Evolutionary conservation across 2,888 invertebrate genomes (phyloP), one percentile per base, ranked within the genome.

Genomic region (Drosophila lacicola): DNA sequence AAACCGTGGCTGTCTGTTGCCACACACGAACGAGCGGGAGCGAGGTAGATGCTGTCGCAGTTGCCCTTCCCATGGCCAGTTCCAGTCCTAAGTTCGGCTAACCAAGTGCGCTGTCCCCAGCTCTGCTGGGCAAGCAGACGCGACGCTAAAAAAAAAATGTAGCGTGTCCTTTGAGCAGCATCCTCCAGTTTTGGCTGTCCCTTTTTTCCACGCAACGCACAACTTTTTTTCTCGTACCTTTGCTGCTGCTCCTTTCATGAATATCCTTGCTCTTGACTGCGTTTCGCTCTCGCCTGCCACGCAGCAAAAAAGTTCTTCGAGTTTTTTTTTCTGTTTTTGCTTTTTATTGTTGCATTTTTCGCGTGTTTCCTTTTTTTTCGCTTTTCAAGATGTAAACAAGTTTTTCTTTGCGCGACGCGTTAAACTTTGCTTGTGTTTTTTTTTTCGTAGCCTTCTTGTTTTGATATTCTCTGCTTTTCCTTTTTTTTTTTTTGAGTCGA

Each of bases 371-470:
- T 65, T 60, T 71, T 65, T 72, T 67, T 82, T 53, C 55, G 60
- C 66, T 88, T 85, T 89, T 58, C 54, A 86, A 84, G 86, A 89
- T 88, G 90, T 91, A 91, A 90, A 90, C 91, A 90, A 90, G 78
- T 80, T 86, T 90, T 85, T 80, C 70, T 76, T 74, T 78, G 65
- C 78, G 71, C 78, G 62, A 64, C 73, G 74, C 79, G 82, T 50
- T 51, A 46, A 82, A 72, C 63, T 82, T 75, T 62, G 49, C 71
- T 57, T 65, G 57, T 56, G 33, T 56, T 57, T 69, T 33, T 34
- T 63, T 70, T 70, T 50, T 11, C 49, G 54, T 69, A 46, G 33
- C 21, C 46, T 62, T 64, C 56, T 65, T 60, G 13, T 53, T 65
- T 63, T 70, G n/a, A 49, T 64, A 58, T 58, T 54, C 70, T 67